Evolutionary conservation across 2,888 invertebrate species (phyloP), one percentile per base, ranked within the genome.

Genomic region (Metallyticus violacea): DNA sequence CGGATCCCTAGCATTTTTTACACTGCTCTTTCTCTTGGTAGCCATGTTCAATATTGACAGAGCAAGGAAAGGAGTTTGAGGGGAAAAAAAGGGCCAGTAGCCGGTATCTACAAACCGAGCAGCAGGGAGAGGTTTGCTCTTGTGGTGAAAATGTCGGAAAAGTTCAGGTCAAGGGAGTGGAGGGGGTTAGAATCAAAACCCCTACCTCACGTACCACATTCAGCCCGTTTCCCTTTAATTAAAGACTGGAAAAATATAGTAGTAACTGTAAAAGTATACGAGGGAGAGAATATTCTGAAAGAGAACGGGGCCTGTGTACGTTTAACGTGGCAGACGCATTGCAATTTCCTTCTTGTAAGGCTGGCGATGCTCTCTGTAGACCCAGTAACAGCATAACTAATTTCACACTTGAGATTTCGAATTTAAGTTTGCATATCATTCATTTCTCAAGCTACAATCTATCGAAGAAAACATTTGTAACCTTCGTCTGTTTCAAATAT

Each of bases 11-110:
- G n/a, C n/a, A 62, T 9, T 83, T 77, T 82, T 83, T 29, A 77
- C 77, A 83, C 28, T 28, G 28, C 77, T 76, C 83, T 83, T 83
- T 86, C 15, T 62, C 40, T 79, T 84, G 84, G 86, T 84, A 86
- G 86, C 86, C 79, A 86, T 62, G 86, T 86, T 79, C 86, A 86
- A 86, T 86, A 86, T 86, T 86, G 86, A 86, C 86, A 77, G 28
- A 83, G 25, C 83, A 83, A 83, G 77, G 83, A 77, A 77, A 83
- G 77, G 83, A 83, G 83, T 77, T 83, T 77, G 62, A 15, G 40
- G 40, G 82, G 26, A 77, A 28, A 83, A 83, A 77, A 28, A 83
- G 28, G 83, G 76, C 29, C 83, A 83, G 83, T 27, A 83, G 28
- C 83, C 25, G 76, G 83, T 83, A 77, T 83, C 62, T 83, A 83